Percentiles rank a stretch among this genome's conserved stretches.
Evolutionary conservation across 2,797 vertebrate genomes (phyloP).

Genomic region (Sorex maritimensis): DNA sequence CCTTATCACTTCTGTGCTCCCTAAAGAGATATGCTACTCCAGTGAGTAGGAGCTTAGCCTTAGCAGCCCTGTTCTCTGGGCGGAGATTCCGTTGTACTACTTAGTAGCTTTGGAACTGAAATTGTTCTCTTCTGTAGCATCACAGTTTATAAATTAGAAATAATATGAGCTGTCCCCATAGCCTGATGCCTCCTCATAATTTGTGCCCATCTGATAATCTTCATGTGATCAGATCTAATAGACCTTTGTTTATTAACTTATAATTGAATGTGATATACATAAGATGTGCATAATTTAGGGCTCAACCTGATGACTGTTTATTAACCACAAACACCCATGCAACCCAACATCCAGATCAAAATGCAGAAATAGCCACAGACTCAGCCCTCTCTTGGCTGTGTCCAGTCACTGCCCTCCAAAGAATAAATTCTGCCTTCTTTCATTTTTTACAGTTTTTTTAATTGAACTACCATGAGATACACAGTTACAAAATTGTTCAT

Average conservation of each 20-base stretch:
- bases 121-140: background rate
- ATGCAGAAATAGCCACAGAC: background rate
- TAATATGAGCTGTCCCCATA: background rate
- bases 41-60: background rate
- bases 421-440: background rate
- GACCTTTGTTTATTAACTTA: background rate
- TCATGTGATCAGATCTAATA: background rate
- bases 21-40: background rate
- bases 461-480: too few species aligned
- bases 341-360: background rate
- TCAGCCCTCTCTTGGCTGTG: background rate
- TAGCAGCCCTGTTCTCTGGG: background rate
- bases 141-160: background rate
- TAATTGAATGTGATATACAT: background rate
- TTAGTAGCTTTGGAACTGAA: background rate
- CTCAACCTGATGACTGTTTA: background rate
- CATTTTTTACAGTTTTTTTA: too few species aligned
- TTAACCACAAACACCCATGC: background rate
- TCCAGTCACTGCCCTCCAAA: background rate
- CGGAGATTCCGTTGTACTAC: background rate
- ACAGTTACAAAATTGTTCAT: too few species aligned
- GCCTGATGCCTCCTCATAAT: background rate
- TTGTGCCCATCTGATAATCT: background rate
- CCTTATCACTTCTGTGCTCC: background rate
- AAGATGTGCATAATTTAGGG: background rate